These are phyloP conservation scores for Oncorhynchus masou DNA, from an alignment of 2,113 vertebrate genomes.

Conservation along the genomic window DNA sequence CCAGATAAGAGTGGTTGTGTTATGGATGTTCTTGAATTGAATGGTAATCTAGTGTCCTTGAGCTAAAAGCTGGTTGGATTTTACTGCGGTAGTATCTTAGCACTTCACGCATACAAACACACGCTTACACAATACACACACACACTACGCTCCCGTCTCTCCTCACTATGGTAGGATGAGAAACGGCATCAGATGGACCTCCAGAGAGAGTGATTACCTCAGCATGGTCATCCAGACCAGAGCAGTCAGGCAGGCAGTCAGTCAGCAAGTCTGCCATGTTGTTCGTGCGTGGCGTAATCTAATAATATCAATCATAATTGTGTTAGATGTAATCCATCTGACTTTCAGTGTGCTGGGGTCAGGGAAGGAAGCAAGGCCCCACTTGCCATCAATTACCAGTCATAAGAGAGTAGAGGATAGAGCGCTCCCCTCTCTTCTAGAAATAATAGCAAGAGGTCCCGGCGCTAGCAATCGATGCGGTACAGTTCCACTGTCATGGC, in stretches of 20 bases:
- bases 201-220: slow-evolving; percentile 76
- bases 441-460: slow-evolving; percentile 85
- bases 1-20: neutral
- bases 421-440: slow-evolving; percentile 75
- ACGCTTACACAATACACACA: neutral
- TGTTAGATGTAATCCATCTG: slow-evolving; percentile 91
- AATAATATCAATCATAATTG: slow-evolving; percentile 93
- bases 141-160: slow-evolving; percentile 23
- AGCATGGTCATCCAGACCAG: slow-evolving; percentile 45
- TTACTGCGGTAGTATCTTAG: neutral
- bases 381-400: slow-evolving; percentile 93
- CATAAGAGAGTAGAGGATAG: slow-evolving; percentile 79
- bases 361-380: slow-evolving; percentile 84
- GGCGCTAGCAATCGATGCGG: slow-evolving; percentile 79
- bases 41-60: neutral
- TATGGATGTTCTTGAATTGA: neutral
- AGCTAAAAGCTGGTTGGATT: slow-evolving; percentile 12
- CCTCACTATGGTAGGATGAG: slow-evolving; percentile 50
- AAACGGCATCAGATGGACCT: slow-evolving; percentile 28
- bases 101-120: neutral
- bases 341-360: slow-evolving; percentile 87
- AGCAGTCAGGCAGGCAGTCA: neutral
- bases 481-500: slow-evolving; percentile 87
- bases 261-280: slow-evolving; percentile 54
- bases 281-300: slow-evolving; percentile 77